These are phyloP conservation scores for Ceyx margarethae DNA, from an alignment of 2,113 vertebrate genomes.

Conservation along the genomic window DNA sequence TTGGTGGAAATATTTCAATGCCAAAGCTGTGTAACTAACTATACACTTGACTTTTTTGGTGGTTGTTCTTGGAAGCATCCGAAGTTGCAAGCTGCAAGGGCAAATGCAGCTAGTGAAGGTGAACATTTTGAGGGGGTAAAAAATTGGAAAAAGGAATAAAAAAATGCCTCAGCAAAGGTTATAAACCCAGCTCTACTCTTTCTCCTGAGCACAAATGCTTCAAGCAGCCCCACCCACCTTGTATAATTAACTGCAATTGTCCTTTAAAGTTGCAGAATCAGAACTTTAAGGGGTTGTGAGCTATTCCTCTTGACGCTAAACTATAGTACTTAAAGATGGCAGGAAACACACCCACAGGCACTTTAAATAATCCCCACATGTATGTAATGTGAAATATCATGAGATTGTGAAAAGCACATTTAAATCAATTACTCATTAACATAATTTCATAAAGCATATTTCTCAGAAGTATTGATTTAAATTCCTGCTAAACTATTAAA, in stretches of 20 bases:
- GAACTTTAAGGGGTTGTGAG: background rate
- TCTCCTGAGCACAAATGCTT: background rate
- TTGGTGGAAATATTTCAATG: background rate
- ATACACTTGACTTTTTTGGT: background rate
- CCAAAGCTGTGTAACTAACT: background rate
- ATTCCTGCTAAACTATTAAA: constrained; percentile 35
- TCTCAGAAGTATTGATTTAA: constrained; percentile 35
- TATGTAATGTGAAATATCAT: constrained; percentile 6
- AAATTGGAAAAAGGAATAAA: background rate
- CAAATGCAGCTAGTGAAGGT: background rate
- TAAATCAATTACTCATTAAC: constrained; percentile 40
- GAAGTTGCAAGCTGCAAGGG: background rate
- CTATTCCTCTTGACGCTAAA: background rate
- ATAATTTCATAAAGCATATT: constrained; percentile 33
- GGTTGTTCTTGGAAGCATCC: background rate
- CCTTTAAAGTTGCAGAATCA: background rate
- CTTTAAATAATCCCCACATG: background rate
- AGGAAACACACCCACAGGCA: background rate
- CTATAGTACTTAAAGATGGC: background rate
- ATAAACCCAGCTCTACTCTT: background rate
- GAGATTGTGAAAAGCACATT: constrained; percentile 17
- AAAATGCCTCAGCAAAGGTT: background rate
- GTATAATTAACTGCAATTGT: background rate
- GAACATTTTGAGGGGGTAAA: background rate
- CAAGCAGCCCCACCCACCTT: background rate